Conservation (phyloP, 2,888 invertebrate genomes). For the Papilio protenor region DNA sequence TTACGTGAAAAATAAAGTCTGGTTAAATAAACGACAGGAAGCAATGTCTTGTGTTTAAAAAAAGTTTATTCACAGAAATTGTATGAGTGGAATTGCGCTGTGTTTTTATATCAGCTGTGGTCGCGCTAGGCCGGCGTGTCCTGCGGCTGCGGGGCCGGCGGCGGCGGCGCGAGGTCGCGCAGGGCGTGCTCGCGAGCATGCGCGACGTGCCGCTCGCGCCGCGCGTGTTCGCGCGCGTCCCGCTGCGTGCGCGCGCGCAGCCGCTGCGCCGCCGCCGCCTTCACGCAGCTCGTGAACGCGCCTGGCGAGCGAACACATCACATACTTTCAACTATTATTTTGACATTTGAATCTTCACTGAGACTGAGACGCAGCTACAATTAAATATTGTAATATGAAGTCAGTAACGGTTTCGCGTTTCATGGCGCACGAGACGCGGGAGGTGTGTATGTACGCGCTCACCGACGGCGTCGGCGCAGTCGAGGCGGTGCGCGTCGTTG, state of each 20-base stretch:
- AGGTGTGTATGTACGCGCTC: not conserved
- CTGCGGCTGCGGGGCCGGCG: constrained; percentile 4
- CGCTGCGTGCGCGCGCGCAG: constrained; percentile 63
- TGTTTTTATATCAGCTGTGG: not conserved
- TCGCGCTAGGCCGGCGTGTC: constrained; percentile 22
- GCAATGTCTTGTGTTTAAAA: not conserved
- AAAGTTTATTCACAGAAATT: not conserved
- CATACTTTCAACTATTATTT: not conserved
- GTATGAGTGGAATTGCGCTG: not conserved
- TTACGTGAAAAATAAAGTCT: not conserved
- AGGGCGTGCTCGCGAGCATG: constrained; percentile 69
- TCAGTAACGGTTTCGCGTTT: not conserved
- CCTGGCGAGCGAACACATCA: constrained; percentile 52
- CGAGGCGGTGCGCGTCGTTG: constrained; percentile 16
- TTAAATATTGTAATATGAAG: not conserved
- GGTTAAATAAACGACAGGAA: no score
- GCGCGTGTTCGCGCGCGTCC: constrained; percentile 66
- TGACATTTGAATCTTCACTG: not conserved
- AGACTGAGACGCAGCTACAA: not conserved
- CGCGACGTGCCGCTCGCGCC: constrained; percentile 65
- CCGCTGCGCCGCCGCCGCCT: constrained; percentile 59
- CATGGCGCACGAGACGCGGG: not conserved
- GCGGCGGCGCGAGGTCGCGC: constrained; percentile 47
- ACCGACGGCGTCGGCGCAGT: constrained; percentile 54
- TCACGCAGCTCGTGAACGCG: constrained; percentile 69